Evolutionary conservation across 2,888 invertebrate genomes (phyloP).

Genomic region (Caenorhabditis imperialis): DNA sequence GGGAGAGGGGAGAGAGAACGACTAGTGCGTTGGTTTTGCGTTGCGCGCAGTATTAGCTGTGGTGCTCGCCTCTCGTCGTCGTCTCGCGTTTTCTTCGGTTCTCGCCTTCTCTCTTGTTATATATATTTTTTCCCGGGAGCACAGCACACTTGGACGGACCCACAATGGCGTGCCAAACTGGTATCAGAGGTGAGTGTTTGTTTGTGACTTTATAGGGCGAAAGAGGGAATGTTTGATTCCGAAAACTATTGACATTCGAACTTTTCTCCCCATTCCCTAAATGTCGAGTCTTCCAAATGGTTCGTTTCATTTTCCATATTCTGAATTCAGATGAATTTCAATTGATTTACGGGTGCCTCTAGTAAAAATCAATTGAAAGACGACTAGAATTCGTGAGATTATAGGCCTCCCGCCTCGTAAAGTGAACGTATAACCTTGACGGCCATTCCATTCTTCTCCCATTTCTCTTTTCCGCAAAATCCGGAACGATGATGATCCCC

Average conservation of each 20-base stretch:
- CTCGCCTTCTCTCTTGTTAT: slow-evolving; percentile 1
- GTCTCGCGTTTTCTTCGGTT: not conserved
- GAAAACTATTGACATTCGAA: too few relatives aligned
- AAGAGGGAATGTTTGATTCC: too few relatives aligned
- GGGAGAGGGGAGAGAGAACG: slow-evolving; percentile 18
- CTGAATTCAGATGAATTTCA: too few relatives aligned
- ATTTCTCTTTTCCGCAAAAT: too few relatives aligned
- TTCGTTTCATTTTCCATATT: slow-evolving; percentile 1
- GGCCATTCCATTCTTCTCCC: too few relatives aligned
- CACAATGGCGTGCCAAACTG: slow-evolving; percentile 76
- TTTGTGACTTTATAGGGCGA: not conserved
- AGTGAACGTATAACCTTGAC: too few relatives aligned
- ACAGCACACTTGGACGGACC: slow-evolving; percentile 8
- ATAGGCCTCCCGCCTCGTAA: too few relatives aligned
- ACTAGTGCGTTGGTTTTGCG: slow-evolving; percentile 59
- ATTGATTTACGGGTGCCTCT: too few relatives aligned
- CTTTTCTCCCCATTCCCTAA: not conserved
- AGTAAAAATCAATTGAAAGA: too few relatives aligned
- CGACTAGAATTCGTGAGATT: too few relatives aligned
- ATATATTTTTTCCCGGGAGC: slow-evolving; percentile 26
- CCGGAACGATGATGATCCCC: too few relatives aligned
- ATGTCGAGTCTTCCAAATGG: not conserved
- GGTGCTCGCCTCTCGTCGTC: slow-evolving; percentile 19
- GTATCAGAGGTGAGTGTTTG: slow-evolving; percentile 70
- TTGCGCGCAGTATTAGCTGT: slow-evolving; percentile 57